Base-by-base conservation (phyloP, 2,113 vertebrate species). In the Physeter macrocephalus region DNA sequence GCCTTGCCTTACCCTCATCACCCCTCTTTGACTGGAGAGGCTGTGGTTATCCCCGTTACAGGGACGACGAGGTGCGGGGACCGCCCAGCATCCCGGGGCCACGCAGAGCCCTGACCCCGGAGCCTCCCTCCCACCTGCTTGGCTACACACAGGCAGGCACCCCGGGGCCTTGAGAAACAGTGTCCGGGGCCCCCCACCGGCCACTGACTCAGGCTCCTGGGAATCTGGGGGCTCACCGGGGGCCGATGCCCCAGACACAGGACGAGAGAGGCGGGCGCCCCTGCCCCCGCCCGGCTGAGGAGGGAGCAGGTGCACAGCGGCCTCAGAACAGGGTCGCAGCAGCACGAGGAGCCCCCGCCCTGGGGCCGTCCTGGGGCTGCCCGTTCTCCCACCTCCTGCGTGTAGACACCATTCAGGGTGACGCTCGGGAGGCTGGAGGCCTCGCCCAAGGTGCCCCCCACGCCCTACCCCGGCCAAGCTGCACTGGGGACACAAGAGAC, bases 301-400 rank as follows among this genome's bases (percentile, higher is more conserved):
- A 8, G 59, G 39, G 39, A 43, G 59, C 59, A 61, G 64, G 74
- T 41, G 29, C 29, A 23, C 8, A 11, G 25, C 8, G 66, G 49
- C n/a, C 52, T 88, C 2, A 52, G 6, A 43, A 23, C 34, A 14
- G 31, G 4, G 11, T 27, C 62, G 8, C 46, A 8, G 62, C 6
- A 5, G 61, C 41, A 9, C 2, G 14, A 64, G 82, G 31, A 67
- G 21, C 59, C 69, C 23, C 12, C 5, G 23, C 39, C 23, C 69
- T 7, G 69, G 67, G 39, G 36, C 69, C 36, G 6, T 12, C 61
- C 27, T 12, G 6, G 23, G 69, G 25, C 25, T 0, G 71, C 71
- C 1, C 1, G 39, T 39, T 7, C 39, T 43, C 20, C 20, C 3
- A 29, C 39, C 3, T 13, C 39, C 1, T 0, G 7, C 1, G 3